Evolutionary conservation across 2,113 vertebrate species (phyloP).

Genomic region (Opisthocomus hoazin): DNA sequence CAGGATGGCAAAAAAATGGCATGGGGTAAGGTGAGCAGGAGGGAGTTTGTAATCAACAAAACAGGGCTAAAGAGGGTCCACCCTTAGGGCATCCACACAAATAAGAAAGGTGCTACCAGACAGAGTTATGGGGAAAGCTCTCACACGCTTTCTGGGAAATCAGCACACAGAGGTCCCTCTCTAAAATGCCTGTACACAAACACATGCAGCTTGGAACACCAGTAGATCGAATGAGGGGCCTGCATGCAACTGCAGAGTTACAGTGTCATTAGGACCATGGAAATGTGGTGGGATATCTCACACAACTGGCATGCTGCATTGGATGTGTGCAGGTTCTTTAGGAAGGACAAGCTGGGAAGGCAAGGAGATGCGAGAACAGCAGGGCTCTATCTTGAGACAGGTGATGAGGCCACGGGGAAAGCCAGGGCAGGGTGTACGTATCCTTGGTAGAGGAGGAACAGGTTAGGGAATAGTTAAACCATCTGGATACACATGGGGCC

Average conservation of each 20-base stretch:
- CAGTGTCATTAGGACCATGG: rapidly evolving
- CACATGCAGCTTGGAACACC: rapidly evolving
- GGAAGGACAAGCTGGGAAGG: background rate
- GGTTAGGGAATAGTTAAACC: background rate
- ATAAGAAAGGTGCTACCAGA: background rate
- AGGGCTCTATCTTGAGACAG: background rate
- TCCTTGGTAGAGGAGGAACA: background rate
- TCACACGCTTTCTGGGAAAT: background rate
- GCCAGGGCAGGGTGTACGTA: background rate
- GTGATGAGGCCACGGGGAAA: background rate
- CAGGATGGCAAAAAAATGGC: background rate
- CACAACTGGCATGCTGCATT: background rate
- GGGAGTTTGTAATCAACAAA: background rate
- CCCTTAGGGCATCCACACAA: too few relatives aligned
- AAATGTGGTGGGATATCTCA: too few relatives aligned
- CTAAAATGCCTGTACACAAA: background rate
- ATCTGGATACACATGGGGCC: background rate
- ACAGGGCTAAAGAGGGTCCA: rapidly evolving
- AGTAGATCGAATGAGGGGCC: background rate
- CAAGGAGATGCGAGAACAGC: background rate
- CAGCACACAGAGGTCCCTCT: rapidly evolving
- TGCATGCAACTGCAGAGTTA: background rate
- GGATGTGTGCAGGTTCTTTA: background rate
- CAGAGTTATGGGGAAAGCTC: background rate
- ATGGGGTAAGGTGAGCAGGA: background rate